A percentile compares a stretch with the other conserved stretches of the same genome.
Evolutionary conservation across 2,797 vertebrate species (phyloP).

Genomic region (Gila robusta): DNA sequence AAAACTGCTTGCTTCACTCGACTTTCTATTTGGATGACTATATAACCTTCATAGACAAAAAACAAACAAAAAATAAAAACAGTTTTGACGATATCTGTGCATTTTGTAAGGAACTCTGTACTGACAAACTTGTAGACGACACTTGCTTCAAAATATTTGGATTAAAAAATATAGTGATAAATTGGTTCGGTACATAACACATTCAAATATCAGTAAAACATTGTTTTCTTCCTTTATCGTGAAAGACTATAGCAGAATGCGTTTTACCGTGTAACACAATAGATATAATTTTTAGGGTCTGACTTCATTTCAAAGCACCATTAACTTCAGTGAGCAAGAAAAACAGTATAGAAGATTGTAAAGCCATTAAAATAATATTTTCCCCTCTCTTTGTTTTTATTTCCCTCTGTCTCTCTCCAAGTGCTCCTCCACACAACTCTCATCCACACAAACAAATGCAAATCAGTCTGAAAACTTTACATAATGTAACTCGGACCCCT

Average conservation of each 20-base stretch:
- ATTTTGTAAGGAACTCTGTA: not conserved
- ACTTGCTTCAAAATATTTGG: not conserved
- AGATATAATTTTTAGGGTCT: constrained; percentile 26
- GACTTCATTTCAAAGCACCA: constrained; percentile 64
- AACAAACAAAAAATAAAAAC: too few relatives aligned
- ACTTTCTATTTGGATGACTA: not conserved
- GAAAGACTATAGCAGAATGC: not conserved
- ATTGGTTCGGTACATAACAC: not conserved
- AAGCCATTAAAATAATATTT: constrained; percentile 83
- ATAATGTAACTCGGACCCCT: constrained; percentile 85
- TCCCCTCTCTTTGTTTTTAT: constrained; percentile 67
- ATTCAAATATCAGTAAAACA: not conserved
- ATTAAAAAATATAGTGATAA: not conserved
- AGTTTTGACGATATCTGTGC: not conserved
- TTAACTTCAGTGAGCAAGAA: constrained; percentile 72
- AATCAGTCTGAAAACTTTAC: constrained; percentile 88
- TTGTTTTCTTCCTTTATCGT: not conserved
- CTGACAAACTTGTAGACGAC: not conserved
- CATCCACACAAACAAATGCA: constrained; percentile 93
- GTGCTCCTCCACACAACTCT: constrained; percentile 69
- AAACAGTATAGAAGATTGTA: constrained; percentile 73
- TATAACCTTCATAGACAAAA: not conserved
- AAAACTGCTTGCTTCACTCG: not conserved
- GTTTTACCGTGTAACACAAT: not conserved
- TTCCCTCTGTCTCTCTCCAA: constrained; percentile 63